Conservation (phyloP, 2,888 invertebrate species). For the Luperina testacea region DNA sequence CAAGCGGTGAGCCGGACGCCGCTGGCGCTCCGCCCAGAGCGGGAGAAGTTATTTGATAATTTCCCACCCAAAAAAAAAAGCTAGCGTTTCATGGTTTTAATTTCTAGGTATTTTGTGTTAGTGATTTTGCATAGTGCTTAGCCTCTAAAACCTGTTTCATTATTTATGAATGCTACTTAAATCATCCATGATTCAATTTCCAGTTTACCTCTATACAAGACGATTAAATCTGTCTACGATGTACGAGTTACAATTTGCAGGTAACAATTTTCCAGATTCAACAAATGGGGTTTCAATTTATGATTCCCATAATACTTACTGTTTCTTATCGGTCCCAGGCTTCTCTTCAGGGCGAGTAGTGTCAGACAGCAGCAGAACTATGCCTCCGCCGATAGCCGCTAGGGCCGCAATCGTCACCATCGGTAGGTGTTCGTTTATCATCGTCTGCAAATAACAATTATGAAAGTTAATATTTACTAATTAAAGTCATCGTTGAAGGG, state of each 20-base stretch:
- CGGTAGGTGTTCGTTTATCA: conserved; percentile 92
- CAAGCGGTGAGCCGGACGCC: too few species aligned
- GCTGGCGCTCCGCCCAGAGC: too few species aligned
- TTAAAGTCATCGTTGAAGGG: background rate
- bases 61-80: too few species aligned
- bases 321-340: conserved; percentile 72
- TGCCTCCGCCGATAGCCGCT: conserved; percentile 93
- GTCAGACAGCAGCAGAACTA: conserved; percentile 94
- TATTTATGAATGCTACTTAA: conserved; percentile 7
- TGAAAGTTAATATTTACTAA: background rate
- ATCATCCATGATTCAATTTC: background rate
- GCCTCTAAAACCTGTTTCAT: conserved; percentile 1
- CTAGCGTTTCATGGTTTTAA: background rate
- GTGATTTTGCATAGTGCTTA: background rate
- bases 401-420: conserved; percentile 93
- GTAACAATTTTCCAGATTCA: conserved; percentile 65
- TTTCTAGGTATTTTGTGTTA: background rate
- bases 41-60: too few species aligned
- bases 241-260: background rate
- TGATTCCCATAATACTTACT: conserved; percentile 67
- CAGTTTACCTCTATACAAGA: conserved; percentile 22
- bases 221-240: background rate
- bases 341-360: conserved; percentile 85
- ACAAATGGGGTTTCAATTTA: background rate
- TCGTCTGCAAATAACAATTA: conserved; percentile 85